Base-by-base conservation (phyloP, 2,888 invertebrate species). In the Sinohyriopsis cumingii region DNA sequence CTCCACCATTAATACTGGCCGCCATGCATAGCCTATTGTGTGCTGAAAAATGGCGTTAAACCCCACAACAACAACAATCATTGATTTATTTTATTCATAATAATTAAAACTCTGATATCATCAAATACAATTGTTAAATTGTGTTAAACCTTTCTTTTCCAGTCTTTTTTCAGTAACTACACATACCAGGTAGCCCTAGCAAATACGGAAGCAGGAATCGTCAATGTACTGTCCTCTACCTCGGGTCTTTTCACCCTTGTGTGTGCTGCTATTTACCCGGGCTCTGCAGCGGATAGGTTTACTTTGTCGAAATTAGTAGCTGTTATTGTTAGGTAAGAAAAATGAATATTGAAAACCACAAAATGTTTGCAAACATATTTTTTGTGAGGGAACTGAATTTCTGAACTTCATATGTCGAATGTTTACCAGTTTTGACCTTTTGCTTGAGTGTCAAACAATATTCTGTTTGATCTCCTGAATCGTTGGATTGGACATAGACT, bases 101-200 rank as follows among this genome's bases (percentile, higher is more conserved):
- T 5, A 22, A 59, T 59, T 24, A 59, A 1, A 22, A 19, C 9
- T 22, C 24, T n/a, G 1, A 24, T 19, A n/a, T 59, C 15, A 24
- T 59, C 59, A 59, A 28, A 62, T n/a, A 62, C 12, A 18, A 9
- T 62, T 62, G 28, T n/a, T 28, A 62, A 25, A n/a, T 28, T 64
- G 65, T 59, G 24, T 53, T 69, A n/a, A 75, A 69, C 72, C 71
- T 64, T 80, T 80, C 76, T 82, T 93, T 33, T 93, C 65, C 91
- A 97, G 95, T 98, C 98, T 97, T 97, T 99, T 91, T 91, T 95
- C 85, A 96, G 96, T 70, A 97, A 97, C 91, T 96, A 97, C 89
- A 93, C 95, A 69, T 97, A 96, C 91, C 97, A 98, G 90, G 92
- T 96, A 86, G 96, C 97, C 65, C 91, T 98, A 76, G 93, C 94